Conservation (phyloP, 2,113 vertebrate genomes). For the Oncorhynchus keta region DNA sequence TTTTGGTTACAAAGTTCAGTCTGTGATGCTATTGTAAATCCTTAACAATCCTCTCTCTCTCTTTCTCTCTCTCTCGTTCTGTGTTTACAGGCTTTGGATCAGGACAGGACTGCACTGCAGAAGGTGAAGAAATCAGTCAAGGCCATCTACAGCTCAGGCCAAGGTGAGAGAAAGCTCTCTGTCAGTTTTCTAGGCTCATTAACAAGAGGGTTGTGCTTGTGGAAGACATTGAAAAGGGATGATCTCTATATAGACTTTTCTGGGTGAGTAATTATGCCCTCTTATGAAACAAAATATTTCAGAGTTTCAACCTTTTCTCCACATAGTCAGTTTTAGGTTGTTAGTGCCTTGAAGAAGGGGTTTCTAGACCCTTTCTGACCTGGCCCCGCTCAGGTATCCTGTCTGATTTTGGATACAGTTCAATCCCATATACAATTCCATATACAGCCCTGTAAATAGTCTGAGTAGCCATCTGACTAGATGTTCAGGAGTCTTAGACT, state of each 20-base stretch:
- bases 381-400: slow-evolving; percentile 23
- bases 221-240: slow-evolving; percentile 11
- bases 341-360: not conserved
- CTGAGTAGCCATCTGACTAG: too few species aligned
- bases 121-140: slow-evolving; percentile 99
- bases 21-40: not conserved
- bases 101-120: slow-evolving; percentile 95
- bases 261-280: not conserved
- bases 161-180: slow-evolving; percentile 79
- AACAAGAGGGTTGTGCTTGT: not conserved
- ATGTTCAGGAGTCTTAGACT: too few species aligned
- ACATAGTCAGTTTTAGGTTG: not conserved
- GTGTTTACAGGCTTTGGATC: slow-evolving; percentile 86
- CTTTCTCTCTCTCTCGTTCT: not conserved
- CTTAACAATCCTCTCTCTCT: not conserved
- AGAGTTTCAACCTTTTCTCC: not conserved
- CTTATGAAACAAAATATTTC: not conserved
- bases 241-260: slow-evolving; percentile 12
- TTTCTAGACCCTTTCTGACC: not conserved
- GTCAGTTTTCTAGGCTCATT: slow-evolving; percentile 5
- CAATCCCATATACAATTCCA: slow-evolving; percentile 7
- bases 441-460: too few species aligned
- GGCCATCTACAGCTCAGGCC: slow-evolving; percentile 96
- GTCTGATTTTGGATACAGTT: slow-evolving; percentile 23
- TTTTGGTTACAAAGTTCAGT: slow-evolving; percentile 1